Evolutionary conservation across 2,113 vertebrate genomes (phyloP).

Genomic region (Sorex fumeus): DNA sequence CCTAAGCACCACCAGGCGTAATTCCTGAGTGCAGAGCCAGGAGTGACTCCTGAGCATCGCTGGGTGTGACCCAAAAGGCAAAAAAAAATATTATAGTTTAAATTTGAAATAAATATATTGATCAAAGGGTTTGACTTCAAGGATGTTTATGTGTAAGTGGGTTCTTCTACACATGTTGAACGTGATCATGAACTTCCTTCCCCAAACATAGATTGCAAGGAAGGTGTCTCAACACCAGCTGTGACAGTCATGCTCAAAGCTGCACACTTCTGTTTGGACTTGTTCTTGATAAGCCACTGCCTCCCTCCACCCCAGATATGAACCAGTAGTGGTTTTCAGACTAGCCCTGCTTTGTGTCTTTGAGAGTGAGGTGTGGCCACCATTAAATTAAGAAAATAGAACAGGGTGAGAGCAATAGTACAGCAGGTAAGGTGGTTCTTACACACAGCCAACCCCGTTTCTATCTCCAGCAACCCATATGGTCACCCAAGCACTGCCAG

Average conservation of each 20-base stretch:
- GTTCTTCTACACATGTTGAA: neutral
- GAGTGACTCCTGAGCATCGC: too few relatives aligned
- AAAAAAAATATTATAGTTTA: neutral
- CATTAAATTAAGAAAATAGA: constrained; percentile 65
- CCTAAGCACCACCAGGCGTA: too few relatives aligned
- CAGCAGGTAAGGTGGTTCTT: too few relatives aligned
- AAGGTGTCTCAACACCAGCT: neutral
- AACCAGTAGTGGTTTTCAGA: constrained; percentile 59
- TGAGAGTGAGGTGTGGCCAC: constrained; percentile 40
- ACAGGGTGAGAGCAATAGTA: neutral
- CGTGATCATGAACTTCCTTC: rapidly evolving
- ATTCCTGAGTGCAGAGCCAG: too few relatives aligned
- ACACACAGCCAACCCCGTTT: too few relatives aligned
- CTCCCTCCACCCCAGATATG: constrained; percentile 52
- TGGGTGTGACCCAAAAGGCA: too few relatives aligned
- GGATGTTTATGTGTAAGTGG: too few relatives aligned
- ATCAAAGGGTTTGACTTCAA: neutral
- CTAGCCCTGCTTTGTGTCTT: constrained; percentile 71
- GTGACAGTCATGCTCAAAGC: neutral
- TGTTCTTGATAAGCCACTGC: constrained; percentile 28
- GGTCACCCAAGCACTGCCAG: too few relatives aligned
- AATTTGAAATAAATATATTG: neutral
- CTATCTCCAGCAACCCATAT: too few relatives aligned
- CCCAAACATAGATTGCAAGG: neutral
- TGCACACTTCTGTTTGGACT: neutral